A percentile compares a stretch with the other conserved stretches of the same genome.
phyloP scores from a whole-genome alignment of 2,113 vertebrate species.

The Ariopsis seemanni region DNA sequence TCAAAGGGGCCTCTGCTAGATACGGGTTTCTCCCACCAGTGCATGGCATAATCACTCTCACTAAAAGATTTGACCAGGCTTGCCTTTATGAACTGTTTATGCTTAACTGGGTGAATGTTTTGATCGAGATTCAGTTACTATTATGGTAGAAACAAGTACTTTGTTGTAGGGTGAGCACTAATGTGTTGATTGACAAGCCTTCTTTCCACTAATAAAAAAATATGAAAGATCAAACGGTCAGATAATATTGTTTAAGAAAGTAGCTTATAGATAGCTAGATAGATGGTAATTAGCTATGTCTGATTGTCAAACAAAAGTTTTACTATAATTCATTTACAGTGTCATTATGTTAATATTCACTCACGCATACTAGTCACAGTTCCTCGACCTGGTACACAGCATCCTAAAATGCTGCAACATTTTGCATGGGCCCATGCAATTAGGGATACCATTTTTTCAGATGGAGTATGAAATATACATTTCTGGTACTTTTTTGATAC shows the following conservation, averaged over 20 bases:
- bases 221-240: background rate
- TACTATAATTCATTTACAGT: background rate
- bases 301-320: background rate
- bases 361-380: background rate
- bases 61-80: slow-evolving; percentile 62
- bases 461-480: background rate
- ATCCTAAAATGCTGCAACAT: background rate
- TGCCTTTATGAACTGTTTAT: slow-evolving; percentile 65
- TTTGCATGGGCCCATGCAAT: background rate
- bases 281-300: too few relatives aligned
- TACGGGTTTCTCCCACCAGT: background rate
- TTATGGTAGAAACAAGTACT: slow-evolving; percentile 70
- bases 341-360: background rate
- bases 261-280: background rate
- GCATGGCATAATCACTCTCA: slow-evolving; percentile 48
- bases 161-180: slow-evolving; percentile 66
- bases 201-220: slow-evolving; percentile 59
- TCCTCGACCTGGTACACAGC: too few relatives aligned
- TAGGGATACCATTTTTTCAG: background rate
- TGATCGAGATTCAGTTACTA: slow-evolving; percentile 73
- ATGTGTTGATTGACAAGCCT: slow-evolving; percentile 66
- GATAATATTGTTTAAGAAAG: too few relatives aligned
- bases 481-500: background rate
- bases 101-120: slow-evolving; percentile 67
- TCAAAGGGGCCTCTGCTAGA: slow-evolving; percentile 51